Evolutionary conservation across 2,888 invertebrate species (phyloP), one percentile per base, ranked within the genome.

Genomic region (Romanomermis culicivorax): DNA sequence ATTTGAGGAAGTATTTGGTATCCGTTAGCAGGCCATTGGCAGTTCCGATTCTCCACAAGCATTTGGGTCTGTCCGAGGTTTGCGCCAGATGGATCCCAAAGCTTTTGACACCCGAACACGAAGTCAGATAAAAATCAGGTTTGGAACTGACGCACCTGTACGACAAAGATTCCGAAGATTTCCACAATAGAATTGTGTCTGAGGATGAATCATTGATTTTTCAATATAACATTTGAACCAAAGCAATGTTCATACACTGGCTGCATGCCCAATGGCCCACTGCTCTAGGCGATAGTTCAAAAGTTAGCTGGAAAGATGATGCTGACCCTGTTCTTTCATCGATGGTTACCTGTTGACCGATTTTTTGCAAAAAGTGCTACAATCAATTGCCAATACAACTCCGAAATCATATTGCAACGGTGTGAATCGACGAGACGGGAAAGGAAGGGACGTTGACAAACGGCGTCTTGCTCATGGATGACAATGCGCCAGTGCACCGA

Each of bases 141-240:
- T 27, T 29, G 4, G 50, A 49, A 29, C 20, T 49, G 50, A 49
- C 27, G 50, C 56, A 45, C 23, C 17, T n/a, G 7, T 45, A n/a
- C 23, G 45, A 45, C 23, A 11, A 23, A 7, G 45, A 45, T 45
- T 23, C 45, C 11, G 23, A 45, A n/a, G 23, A 45, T 45, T 45
- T 45, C 23, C 45, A 23, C 4, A 63, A 61, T 58, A 59, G 64
- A 45, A 63, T 63, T 49, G 60, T 70, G 42, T 68, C 66, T 55
- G 61, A 66, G 14, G 68, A 69, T 61, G 65, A 70, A 65, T 68
- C 65, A 48, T 68, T 64, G 65, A 23, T 45, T 61, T 68, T 49
- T 49, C 27, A 29, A 29, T 49, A 49, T 49, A 29, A 49, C 23
- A 25, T 29, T 7, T 25, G 27, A 49, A 49, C 50, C 4, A 49